Conservation (phyloP, 2,797 vertebrate genomes). For the Schizopygopsis pylzovi region DNA sequence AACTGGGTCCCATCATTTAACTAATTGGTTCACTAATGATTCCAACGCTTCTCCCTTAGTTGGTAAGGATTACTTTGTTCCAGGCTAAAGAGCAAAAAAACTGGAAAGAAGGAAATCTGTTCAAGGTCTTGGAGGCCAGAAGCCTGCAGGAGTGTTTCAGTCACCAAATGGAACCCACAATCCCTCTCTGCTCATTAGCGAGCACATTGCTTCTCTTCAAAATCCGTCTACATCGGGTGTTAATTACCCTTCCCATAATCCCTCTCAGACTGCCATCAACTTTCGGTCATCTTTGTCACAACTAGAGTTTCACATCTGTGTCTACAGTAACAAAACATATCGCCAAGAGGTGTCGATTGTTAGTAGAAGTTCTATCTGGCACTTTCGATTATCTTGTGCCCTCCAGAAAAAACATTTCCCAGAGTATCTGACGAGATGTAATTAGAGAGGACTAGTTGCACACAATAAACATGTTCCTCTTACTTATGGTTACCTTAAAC, state of each 20-base stretch:
- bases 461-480: neutral
- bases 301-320: constrained; percentile 44
- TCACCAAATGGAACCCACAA: neutral
- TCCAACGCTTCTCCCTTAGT: neutral
- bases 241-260: constrained; percentile 70
- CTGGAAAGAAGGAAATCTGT: neutral
- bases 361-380: constrained; percentile 24
- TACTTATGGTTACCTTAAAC: constrained; percentile 86
- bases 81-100: constrained; percentile 2
- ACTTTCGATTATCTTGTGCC: neutral
- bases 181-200: constrained; percentile 58
- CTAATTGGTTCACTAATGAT: neutral
- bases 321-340: constrained; percentile 23
- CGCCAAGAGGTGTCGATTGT: constrained; percentile 33
- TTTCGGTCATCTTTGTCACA: constrained; percentile 7
- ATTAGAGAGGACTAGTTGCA: constrained; percentile 5
- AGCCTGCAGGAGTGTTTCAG: neutral
- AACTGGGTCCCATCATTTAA: neutral
- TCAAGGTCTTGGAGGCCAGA: constrained; percentile 13
- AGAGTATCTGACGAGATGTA: neutral
- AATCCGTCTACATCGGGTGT: constrained; percentile 78
- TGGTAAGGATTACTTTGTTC: constrained; percentile 10
- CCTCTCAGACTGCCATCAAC: constrained; percentile 35
- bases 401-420: neutral
- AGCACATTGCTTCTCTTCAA: constrained; percentile 63